These are phyloP conservation scores for Anguilla pacifica DNA, from an alignment of 2,797 vertebrate species.

Conservation along the genomic window DNA sequence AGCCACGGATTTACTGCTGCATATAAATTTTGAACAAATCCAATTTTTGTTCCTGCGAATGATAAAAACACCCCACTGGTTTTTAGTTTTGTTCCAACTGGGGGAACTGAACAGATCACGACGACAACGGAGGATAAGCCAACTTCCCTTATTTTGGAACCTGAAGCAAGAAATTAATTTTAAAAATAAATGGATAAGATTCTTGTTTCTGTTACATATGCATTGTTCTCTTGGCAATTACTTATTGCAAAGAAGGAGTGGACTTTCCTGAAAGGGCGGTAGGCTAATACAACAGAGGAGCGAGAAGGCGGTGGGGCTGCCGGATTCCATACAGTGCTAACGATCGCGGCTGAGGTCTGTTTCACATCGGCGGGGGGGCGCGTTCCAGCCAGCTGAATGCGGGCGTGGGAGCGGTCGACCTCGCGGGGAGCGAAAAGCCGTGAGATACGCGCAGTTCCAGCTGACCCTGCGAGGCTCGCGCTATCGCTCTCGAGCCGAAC, in stretches of 20 bases:
- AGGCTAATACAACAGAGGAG: background rate
- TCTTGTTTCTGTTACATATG: background rate
- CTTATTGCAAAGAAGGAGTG: background rate
- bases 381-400: background rate
- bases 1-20: background rate
- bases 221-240: background rate
- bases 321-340: too few species aligned
- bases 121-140: background rate
- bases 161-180: background rate
- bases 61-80: background rate
- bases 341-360: background rate
- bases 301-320: background rate
- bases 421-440: background rate
- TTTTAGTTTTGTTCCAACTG: background rate
- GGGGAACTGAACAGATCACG: background rate
- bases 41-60: background rate
- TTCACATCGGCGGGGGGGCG: background rate
- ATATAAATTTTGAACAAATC: background rate
- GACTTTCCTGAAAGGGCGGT: background rate
- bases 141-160: background rate
- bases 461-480: background rate
- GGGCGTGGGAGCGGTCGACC: too few species aligned
- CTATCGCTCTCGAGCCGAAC: background rate
- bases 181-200: background rate
- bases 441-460: background rate